Conservation (phyloP, 1,140 invertebrate genomes). For the Anastrepha obliqua region DNA sequence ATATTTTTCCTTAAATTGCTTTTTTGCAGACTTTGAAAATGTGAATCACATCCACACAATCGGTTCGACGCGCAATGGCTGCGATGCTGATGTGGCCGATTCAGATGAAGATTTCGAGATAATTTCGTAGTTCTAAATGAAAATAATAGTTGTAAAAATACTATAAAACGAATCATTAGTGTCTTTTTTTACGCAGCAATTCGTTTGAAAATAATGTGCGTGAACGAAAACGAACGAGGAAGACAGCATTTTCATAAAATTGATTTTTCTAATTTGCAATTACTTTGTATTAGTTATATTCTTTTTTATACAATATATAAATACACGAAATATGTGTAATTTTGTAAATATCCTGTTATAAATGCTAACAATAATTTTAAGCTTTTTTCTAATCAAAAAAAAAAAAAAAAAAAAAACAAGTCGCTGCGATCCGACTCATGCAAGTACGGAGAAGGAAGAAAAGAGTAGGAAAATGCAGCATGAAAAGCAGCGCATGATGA, state of each 20-base stretch:
- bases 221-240: neutral
- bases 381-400: neutral
- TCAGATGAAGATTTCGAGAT: constrained; percentile 79
- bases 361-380: constrained; percentile 39
- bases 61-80: constrained; percentile 50
- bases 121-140: constrained; percentile 58
- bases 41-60: constrained; percentile 70
- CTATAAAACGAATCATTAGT: constrained; percentile 16
- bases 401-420: neutral
- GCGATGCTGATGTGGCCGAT: constrained; percentile 75
- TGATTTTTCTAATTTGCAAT: constrained; percentile 44
- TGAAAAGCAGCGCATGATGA: neutral
- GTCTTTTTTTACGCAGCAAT: constrained; percentile 2
- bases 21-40: constrained; percentile 76
- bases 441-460: neutral
- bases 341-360: constrained; percentile 28
- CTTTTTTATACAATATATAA: constrained; percentile 26
- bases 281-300: constrained; percentile 34
- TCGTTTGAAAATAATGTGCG: neutral
- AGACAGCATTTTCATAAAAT: constrained; percentile 34
- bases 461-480: too few relatives aligned
- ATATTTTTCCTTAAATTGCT: constrained; percentile 27
- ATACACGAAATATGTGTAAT: neutral
- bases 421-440: neutral
- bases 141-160: neutral